Evolutionary conservation across 2,113 vertebrate genomes (phyloP).

Genomic region (Redunca redunca): DNA sequence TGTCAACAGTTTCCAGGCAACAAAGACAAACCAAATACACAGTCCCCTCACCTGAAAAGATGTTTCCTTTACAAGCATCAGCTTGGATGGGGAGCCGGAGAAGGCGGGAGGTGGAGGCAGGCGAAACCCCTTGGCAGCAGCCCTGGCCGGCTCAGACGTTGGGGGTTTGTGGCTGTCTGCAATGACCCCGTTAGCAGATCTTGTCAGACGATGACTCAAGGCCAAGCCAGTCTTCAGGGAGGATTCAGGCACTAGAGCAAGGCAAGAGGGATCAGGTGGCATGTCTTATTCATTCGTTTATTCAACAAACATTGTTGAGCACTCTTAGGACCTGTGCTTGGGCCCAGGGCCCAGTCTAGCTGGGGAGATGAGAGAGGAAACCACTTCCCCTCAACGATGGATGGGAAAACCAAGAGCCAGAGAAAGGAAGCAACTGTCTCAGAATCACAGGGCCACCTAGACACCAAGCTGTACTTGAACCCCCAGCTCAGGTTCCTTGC

Average conservation of each 20-base stretch:
- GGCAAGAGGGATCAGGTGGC: neutral
- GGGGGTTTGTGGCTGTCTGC: neutral
- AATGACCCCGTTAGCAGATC: neutral
- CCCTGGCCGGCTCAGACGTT: accelerated
- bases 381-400: neutral
- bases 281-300: neutral
- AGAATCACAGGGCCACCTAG: neutral
- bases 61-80: neutral
- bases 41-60: slow-evolving; percentile 2
- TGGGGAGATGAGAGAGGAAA: neutral
- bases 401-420: neutral
- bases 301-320: neutral
- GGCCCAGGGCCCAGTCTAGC: neutral
- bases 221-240: neutral
- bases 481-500: neutral
- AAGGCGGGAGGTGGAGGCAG: neutral
- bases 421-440: neutral
- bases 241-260: neutral
- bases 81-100: neutral
- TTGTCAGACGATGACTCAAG: neutral
- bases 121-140: neutral
- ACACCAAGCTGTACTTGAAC: neutral
- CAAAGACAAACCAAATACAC: slow-evolving; percentile 22
- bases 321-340: neutral
- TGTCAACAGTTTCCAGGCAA: slow-evolving; percentile 68